Base-by-base conservation (phyloP, 2,797 vertebrate species). In the Cercopithecus petaurista region DNA sequence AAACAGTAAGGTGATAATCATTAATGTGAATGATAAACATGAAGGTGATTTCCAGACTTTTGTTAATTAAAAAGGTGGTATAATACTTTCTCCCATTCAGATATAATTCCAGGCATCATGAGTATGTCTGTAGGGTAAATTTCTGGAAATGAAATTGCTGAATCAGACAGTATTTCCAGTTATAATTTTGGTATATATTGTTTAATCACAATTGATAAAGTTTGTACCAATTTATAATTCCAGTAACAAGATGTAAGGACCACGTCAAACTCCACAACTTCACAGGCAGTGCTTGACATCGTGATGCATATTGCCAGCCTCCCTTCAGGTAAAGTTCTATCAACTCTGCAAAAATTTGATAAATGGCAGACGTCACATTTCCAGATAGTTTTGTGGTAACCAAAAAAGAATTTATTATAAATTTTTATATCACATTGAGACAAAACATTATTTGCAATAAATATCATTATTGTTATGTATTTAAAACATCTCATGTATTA, bases 191-290 rank as follows among this genome's bases (percentile, higher is more conserved):
- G 41, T n/a, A 8, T 75, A 21, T 12, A 10, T 0, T 7, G 9
- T 85, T 46, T 33, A 19, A 15, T 52, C 30, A 59, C 4, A 28
- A 30, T 15, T 0, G 12, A 26, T 75, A 43, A 24, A 33, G 8
- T 30, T 28, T 6, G 4, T 17, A 19, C 28, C 26, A n/a, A 19
- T 15, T 8, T 14, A 30, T 30, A 39, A 57, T 33, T 4, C 11
- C 26, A 15, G 72, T 4, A 5, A 19, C 22, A 3, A 22, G 2
- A 5, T 2, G 1, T 13, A 15, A 19, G 3, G 1, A 1, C 19
- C 26, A 0, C 4, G 1, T 52, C 4, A 4, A 7, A 28, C 21
- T 28, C n/a, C 1, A 39, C 30, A 6, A 28, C 13, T 19, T 17
- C 7, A 70, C 24, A 5, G 48, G 14, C 48, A 50, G 64, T 43